A percentile compares a stretch with the other conserved stretches of the same genome.
These are phyloP conservation scores for Hylomyscus alleni DNA, from an alignment of 2,797 vertebrate species.

Conservation along the genomic window DNA sequence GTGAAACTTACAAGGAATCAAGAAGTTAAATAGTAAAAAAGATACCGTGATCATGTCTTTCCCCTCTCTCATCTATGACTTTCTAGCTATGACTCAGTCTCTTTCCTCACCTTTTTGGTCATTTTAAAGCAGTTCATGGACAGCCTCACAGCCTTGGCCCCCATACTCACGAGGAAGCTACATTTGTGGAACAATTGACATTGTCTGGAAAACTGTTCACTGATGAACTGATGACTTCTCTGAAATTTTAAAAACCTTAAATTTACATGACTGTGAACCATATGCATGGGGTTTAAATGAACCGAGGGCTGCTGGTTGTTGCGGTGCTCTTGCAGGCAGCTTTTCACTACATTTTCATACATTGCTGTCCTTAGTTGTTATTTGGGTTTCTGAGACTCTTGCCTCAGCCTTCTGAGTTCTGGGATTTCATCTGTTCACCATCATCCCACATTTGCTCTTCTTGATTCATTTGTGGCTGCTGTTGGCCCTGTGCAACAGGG, in stretches of 20 bases:
- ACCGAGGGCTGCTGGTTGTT: neutral
- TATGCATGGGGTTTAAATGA: neutral
- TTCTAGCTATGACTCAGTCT: neutral
- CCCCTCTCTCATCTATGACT: neutral
- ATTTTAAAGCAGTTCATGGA: neutral
- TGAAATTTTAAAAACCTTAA: neutral
- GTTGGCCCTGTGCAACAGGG: neutral
- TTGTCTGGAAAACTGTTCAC: neutral
- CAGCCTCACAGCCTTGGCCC: neutral
- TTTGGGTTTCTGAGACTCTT: neutral
- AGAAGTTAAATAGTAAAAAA: neutral
- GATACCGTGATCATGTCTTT: neutral
- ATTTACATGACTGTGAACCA: neutral
- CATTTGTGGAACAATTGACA: neutral
- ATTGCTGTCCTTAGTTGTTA: neutral
- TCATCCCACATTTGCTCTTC: neutral
- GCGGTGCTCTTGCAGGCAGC: no score
- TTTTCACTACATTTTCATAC: neutral
- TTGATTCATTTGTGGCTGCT: neutral
- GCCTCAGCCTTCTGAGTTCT: neutral
- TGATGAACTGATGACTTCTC: conserved; percentile 24
- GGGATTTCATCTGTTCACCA: neutral
- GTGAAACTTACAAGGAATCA: neutral
- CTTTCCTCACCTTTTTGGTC: conserved; percentile 37
- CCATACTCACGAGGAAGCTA: neutral